A percentile compares a stretch with the other conserved stretches of the same genome.
Evolutionary conservation across 2,797 vertebrate genomes (phyloP).

Genomic region (Telmatherina bonti): DNA sequence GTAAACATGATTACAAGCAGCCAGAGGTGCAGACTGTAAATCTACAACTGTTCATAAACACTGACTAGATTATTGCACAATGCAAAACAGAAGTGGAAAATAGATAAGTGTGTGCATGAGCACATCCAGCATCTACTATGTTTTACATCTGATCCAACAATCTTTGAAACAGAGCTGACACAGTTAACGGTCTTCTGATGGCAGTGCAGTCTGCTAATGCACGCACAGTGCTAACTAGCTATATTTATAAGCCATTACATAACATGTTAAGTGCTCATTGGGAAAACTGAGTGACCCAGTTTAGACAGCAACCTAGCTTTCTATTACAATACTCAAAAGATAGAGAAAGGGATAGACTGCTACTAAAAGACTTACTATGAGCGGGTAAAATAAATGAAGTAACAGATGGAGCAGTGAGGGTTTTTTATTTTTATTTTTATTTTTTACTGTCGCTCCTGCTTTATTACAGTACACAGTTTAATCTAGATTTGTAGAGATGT

Average conservation of each 20-base stretch:
- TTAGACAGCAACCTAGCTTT: slow-evolving; percentile 63
- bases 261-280: slow-evolving; percentile 69
- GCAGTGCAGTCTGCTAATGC: slow-evolving; percentile 40
- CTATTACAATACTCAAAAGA: slow-evolving; percentile 47
- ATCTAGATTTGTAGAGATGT: neutral
- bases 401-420: neutral
- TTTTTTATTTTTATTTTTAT: neutral
- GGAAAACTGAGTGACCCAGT: slow-evolving; percentile 71
- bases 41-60: slow-evolving; percentile 40
- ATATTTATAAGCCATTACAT: slow-evolving; percentile 76
- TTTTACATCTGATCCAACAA: slow-evolving; percentile 16
- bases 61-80: slow-evolving; percentile 36
- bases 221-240: slow-evolving; percentile 59
- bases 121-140: neutral
- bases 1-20: slow-evolving; percentile 46
- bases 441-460: no score
- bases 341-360: neutral
- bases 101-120: neutral
- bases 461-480: neutral
- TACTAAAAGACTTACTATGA: slow-evolving; percentile 10
- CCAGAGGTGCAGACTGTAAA: slow-evolving; percentile 21
- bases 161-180: slow-evolving; percentile 42
- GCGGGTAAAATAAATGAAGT: slow-evolving; percentile 2
- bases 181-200: slow-evolving; percentile 43
- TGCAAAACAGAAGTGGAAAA: slow-evolving; percentile 18